These are phyloP conservation scores for Callitettix versicolor DNA, from an alignment of 1,140 invertebrate genomes.

Conservation along the genomic window DNA sequence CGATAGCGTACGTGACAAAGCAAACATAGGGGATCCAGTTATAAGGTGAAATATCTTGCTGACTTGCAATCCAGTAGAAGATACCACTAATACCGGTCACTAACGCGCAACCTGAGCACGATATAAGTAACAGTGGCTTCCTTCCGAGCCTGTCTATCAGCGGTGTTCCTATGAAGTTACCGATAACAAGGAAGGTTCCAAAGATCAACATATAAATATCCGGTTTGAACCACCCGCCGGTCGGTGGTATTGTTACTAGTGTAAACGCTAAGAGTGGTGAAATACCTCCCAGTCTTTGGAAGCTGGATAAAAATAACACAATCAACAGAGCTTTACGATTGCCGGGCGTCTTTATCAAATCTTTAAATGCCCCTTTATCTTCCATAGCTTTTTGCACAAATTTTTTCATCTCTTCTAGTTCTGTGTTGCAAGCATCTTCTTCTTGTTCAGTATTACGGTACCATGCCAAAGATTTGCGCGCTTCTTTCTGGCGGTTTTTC, in stretches of 20 bases:
- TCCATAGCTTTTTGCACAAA: constrained; percentile 22
- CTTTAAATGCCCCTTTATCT: constrained; percentile 17
- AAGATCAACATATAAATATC: constrained; percentile 19
- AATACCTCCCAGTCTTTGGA: constrained; percentile 23
- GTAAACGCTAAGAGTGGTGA: constrained; percentile 24
- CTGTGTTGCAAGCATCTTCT: neutral
- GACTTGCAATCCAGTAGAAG: neutral
- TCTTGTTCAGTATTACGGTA: constrained; percentile 22
- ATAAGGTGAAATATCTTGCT: neutral
- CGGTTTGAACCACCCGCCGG: constrained; percentile 13
- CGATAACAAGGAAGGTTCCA: constrained; percentile 22
- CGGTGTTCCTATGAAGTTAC: constrained; percentile 14
- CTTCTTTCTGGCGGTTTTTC: constrained; percentile 46
- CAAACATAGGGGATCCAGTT: constrained; percentile 15
- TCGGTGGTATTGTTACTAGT: constrained; percentile 21
- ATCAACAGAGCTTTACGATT: constrained; percentile 21
- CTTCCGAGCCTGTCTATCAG: constrained; percentile 35
- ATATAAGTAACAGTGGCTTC: constrained; percentile 39
- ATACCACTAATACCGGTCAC: neutral
- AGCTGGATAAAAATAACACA: constrained; percentile 20
- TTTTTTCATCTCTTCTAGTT: constrained; percentile 15
- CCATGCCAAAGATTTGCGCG: no score
- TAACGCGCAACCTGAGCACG: constrained; percentile 20
- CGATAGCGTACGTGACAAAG: constrained; percentile 5
- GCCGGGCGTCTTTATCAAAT: constrained; percentile 18